Conservation (phyloP, 2,797 vertebrate species). For the Sebastes trivittatus region DNA sequence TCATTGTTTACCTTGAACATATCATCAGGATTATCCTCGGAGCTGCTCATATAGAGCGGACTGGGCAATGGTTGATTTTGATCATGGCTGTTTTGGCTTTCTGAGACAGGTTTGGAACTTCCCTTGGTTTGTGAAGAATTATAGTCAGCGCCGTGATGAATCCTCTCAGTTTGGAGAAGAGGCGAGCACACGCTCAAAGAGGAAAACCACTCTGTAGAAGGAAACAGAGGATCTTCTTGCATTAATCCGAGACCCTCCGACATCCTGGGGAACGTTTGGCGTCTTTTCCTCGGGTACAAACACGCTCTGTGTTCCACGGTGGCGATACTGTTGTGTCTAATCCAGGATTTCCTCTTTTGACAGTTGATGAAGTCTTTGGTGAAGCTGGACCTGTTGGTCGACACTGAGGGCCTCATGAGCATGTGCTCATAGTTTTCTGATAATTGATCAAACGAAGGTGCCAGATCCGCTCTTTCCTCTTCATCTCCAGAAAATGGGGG, state of each 20-base stretch:
- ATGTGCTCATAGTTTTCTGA: constrained; percentile 58
- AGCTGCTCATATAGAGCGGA: constrained; percentile 54
- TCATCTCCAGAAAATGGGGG: constrained; percentile 43
- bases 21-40: constrained; percentile 59
- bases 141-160: constrained; percentile 34
- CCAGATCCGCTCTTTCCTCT: constrained; percentile 27
- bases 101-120: constrained; percentile 42
- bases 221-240: constrained; percentile 58
- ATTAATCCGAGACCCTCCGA: constrained; percentile 15
- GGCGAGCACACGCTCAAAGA: constrained; percentile 75
- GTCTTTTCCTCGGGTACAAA: constrained; percentile 67
- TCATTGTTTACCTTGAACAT: constrained; percentile 44
- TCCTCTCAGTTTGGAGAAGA: constrained; percentile 59
- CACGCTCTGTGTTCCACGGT: constrained; percentile 64
- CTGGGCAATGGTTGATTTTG: constrained; percentile 26
- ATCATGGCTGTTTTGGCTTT: constrained; percentile 29
- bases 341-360: constrained; percentile 58
- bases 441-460: constrained; percentile 54
- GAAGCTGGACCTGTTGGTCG: constrained; percentile 70
- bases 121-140: constrained; percentile 55
- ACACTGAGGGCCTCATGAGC: constrained; percentile 59
- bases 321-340: constrained; percentile 75
- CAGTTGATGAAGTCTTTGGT: constrained; percentile 71
- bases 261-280: constrained; percentile 82
- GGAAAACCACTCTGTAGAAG: constrained; percentile 75